These are phyloP conservation scores for Myocastor coypus DNA, from an alignment of 2,113 vertebrate species.

Conservation along the genomic window DNA sequence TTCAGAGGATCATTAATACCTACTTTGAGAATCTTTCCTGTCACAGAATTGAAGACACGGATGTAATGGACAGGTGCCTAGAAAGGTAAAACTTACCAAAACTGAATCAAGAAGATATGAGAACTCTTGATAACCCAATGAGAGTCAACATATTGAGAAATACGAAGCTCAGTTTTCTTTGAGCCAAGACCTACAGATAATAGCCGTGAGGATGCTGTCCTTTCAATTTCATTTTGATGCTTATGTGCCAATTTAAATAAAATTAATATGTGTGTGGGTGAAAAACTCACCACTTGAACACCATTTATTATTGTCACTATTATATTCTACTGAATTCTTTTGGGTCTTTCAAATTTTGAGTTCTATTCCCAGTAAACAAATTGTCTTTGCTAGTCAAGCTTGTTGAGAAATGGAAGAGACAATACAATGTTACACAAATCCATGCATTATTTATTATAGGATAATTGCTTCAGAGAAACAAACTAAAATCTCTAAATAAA, in stretches of 20 bases:
- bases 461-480: not conserved
- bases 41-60: too few species aligned
- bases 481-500: not conserved
- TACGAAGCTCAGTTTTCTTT: not conserved
- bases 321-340: not conserved
- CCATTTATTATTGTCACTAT: not conserved
- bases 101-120: too few species aligned
- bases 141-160: too few species aligned
- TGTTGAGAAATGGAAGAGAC: not conserved
- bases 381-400: not conserved
- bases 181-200: fast-evolving
- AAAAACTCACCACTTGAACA: not conserved
- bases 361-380: not conserved
- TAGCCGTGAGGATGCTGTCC: not conserved
- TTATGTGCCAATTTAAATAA: not conserved
- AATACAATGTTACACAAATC: not conserved
- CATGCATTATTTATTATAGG: not conserved
- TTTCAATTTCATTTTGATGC: not conserved
- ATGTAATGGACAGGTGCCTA: too few species aligned
- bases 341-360: not conserved
- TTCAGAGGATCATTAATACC: too few species aligned
- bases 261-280: not conserved
- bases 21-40: too few species aligned
- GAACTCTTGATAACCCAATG: too few species aligned
- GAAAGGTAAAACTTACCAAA: too few species aligned